These are phyloP conservation scores for Pseudachorutes palmiensis DNA, from an alignment of 1,140 invertebrate species.

Conservation along the genomic window DNA sequence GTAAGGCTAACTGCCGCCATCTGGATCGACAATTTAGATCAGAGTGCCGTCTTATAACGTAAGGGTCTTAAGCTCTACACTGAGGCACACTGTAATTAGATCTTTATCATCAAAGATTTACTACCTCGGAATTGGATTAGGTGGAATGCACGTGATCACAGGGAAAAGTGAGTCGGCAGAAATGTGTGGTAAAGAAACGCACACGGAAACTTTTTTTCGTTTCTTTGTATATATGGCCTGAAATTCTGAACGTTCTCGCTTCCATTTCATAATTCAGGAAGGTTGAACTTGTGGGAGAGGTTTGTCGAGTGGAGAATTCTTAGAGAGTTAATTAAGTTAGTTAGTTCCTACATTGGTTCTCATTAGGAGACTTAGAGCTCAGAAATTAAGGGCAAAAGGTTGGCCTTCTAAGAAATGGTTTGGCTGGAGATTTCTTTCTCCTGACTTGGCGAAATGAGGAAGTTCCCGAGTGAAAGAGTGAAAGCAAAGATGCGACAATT, in stretches of 20 bases:
- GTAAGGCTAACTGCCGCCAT: not conserved
- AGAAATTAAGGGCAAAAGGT: not conserved
- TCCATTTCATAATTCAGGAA: not conserved
- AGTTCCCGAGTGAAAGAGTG: not conserved
- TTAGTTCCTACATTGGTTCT: constrained; percentile 8
- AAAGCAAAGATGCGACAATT: not conserved
- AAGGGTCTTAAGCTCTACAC: too few species aligned
- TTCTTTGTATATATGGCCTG: too few species aligned
- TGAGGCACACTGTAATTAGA: not conserved
- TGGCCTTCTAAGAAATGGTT: not conserved
- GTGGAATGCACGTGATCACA: not conserved
- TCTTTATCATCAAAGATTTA: not conserved
- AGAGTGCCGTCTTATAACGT: too few species aligned
- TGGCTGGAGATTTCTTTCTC: not conserved
- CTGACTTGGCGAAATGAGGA: not conserved
- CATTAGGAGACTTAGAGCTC: not conserved
- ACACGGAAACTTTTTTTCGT: not conserved
- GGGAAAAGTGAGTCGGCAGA: not conserved
- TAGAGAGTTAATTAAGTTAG: constrained; percentile 10
- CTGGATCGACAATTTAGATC: too few species aligned
- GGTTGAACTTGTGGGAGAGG: not conserved
- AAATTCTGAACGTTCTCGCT: not conserved
- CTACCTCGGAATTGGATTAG: not conserved
- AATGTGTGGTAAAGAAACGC: not conserved
- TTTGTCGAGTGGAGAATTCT: not conserved